Evolutionary conservation across 2,797 vertebrate genomes (phyloP).

Genomic region (Pseudomugil gertrudae): DNA sequence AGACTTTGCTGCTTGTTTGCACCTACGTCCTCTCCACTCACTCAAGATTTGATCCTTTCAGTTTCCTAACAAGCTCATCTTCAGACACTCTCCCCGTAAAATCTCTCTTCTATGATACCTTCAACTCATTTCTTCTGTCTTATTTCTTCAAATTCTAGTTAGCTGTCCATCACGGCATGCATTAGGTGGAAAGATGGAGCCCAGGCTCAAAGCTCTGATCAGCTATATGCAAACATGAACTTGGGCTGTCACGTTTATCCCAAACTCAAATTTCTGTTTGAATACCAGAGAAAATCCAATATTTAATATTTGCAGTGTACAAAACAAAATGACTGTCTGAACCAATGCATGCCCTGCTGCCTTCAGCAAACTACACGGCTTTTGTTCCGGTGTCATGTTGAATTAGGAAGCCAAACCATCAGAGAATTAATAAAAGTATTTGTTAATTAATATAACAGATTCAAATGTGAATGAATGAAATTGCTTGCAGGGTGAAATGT

Average conservation of each 20-base stretch:
- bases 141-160: slow-evolving; percentile 36
- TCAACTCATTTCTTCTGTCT: slow-evolving; percentile 43
- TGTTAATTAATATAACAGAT: slow-evolving; percentile 3
- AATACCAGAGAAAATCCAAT: slow-evolving; percentile 8
- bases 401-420: slow-evolving; percentile 26
- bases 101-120: slow-evolving; percentile 38
- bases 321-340: slow-evolving; percentile 19
- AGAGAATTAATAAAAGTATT: slow-evolving; percentile 12
- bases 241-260: neutral
- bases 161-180: slow-evolving; percentile 45
- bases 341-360: slow-evolving; percentile 5
- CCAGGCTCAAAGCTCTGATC: slow-evolving; percentile 22
- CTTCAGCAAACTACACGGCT: slow-evolving; percentile 1
- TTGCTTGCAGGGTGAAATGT: neutral
- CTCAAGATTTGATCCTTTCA: slow-evolving; percentile 60
- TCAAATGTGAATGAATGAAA: slow-evolving; percentile 3
- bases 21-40: slow-evolving; percentile 48
- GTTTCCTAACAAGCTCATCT: slow-evolving; percentile 59
- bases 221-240: slow-evolving; percentile 22
- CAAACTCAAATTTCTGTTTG: slow-evolving; percentile 19
- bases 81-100: slow-evolving; percentile 48
- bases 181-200: slow-evolving; percentile 37
- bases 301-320: neutral
- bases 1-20: slow-evolving; percentile 63
- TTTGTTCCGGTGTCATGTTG: slow-evolving; percentile 11